phyloP scores from a whole-genome alignment of 2,888 invertebrate genomes.

The Scaptodrosophila latifasciaeformis region DNA sequence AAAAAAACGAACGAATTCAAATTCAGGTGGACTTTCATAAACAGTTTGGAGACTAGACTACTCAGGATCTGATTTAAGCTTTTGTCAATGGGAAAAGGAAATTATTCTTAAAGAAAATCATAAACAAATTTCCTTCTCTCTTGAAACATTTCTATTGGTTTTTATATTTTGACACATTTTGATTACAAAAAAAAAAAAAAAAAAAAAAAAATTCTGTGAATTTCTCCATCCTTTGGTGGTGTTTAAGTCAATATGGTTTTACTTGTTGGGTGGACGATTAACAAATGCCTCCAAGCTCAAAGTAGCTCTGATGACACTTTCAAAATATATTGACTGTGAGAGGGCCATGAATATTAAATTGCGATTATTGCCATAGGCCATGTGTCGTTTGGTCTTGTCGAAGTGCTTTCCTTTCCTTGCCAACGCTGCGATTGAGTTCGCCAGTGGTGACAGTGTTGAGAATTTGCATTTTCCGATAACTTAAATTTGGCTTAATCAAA shows the following conservation, averaged over 20 bases:
- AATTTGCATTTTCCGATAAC: too few relatives aligned
- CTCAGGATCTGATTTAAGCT: too few relatives aligned
- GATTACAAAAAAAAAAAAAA: constrained; percentile 1
- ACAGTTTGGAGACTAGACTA: too few relatives aligned
- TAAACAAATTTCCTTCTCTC: too few relatives aligned
- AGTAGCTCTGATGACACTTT: constrained; percentile 47
- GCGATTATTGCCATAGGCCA: constrained; percentile 63
- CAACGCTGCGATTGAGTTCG: not conserved
- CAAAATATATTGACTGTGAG: constrained; percentile 62
- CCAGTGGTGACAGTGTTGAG: too few relatives aligned
- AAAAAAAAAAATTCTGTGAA: too few relatives aligned
- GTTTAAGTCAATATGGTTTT: too few relatives aligned
- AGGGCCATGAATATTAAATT: constrained; percentile 66
- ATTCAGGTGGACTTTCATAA: too few relatives aligned
- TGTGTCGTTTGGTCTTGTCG: constrained; percentile 34
- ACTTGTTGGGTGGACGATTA: constrained; percentile 34
- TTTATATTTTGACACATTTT: too few relatives aligned
- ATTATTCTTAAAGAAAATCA: not conserved
- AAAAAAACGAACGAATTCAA: not conserved
- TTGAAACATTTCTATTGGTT: too few relatives aligned
- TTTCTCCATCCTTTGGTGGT: not conserved
- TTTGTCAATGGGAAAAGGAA: not conserved
- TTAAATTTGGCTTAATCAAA: too few relatives aligned
- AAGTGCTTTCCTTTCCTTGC: not conserved
- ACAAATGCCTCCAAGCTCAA: not conserved